These are phyloP conservation scores for Hippolais icterina DNA, from an alignment of 2,113 vertebrate species.

Conservation along the genomic window DNA sequence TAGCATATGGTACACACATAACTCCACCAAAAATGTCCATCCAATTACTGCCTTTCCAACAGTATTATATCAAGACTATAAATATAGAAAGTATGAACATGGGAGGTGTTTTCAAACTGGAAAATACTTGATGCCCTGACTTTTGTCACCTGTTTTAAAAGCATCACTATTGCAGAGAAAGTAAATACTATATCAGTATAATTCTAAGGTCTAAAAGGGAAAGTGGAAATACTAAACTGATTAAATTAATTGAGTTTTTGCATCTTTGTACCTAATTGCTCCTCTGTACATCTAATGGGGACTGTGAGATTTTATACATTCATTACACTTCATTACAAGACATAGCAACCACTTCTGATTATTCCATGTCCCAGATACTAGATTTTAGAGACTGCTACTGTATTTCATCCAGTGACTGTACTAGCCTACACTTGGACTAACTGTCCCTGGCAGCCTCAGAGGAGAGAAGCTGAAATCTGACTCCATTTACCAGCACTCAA, in stretches of 20 bases:
- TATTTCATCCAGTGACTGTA: not conserved
- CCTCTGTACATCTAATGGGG: not conserved
- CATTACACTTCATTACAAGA: not conserved
- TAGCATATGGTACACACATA: not conserved
- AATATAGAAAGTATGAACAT: not conserved
- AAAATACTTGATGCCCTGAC: not conserved
- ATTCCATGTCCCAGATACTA: not conserved
- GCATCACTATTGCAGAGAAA: not conserved
- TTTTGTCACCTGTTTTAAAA: not conserved
- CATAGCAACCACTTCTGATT: not conserved
- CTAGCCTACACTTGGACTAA: not conserved
- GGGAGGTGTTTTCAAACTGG: not conserved
- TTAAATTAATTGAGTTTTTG: not conserved
- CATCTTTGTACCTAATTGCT: not conserved
- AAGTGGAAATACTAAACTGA: not conserved
- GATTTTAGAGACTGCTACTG: not conserved
- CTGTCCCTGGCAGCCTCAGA: not conserved
- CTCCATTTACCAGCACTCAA: not conserved
- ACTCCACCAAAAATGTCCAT: not conserved
- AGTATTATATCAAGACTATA: not conserved
- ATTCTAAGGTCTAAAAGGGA: not conserved
- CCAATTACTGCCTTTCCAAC: not conserved
- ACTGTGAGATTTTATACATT: not conserved
- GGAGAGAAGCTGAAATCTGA: constrained; percentile 5
- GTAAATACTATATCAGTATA: not conserved